phyloP scores from a whole-genome alignment of 1,140 invertebrate species.

The Galendromus occidentalis region DNA sequence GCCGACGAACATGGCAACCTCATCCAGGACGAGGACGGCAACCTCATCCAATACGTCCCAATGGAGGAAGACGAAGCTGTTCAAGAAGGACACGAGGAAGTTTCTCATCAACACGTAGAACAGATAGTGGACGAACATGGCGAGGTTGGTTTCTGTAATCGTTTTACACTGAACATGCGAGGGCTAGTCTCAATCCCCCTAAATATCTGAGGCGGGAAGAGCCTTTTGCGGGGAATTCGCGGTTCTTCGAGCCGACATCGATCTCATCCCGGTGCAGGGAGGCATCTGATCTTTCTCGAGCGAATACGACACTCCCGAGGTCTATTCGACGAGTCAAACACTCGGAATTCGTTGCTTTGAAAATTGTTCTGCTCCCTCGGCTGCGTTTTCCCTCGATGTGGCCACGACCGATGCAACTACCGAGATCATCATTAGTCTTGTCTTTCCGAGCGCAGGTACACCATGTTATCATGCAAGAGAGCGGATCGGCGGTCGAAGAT shows the following conservation, averaged over 20 bases:
- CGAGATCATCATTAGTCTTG: not conserved
- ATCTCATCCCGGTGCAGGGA: no score
- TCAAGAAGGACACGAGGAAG: not conserved
- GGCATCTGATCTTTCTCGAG: no score
- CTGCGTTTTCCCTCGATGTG: not conserved
- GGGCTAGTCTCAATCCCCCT: no score
- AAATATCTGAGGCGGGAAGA: no score
- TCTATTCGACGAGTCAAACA: no score
- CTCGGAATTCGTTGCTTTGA: no score
- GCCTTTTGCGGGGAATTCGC: not conserved
- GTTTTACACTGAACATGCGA: no score
- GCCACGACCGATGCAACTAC: not conserved
- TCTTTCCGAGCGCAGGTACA: not conserved
- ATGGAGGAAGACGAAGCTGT: not conserved
- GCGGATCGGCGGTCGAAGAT: not conserved
- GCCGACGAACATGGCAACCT: constrained; percentile 9
- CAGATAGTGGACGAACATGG: constrained; percentile 4
- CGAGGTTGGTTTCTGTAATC: not conserved
- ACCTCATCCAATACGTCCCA: not conserved
- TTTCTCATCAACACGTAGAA: not conserved
- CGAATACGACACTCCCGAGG: no score
- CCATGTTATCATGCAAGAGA: not conserved
- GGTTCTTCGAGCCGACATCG: no score
- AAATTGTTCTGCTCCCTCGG: no score
- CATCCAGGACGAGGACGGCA: constrained; percentile 1